These are phyloP conservation scores for Brachionichthys hirsutus DNA, from an alignment of 2,113 vertebrate genomes.

Conservation along the genomic window DNA sequence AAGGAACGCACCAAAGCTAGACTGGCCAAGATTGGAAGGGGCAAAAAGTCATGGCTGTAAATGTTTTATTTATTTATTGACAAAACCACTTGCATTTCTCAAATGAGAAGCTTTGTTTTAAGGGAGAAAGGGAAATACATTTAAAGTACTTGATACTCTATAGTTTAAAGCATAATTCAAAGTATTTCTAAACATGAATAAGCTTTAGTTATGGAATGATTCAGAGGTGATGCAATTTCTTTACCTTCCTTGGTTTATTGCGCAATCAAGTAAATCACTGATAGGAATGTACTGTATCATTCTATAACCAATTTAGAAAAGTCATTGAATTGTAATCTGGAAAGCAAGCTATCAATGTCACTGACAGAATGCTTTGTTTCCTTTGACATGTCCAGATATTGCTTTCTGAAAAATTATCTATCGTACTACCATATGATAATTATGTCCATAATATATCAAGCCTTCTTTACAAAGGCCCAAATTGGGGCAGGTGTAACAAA, in stretches of 20 bases:
- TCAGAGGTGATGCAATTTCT: not conserved
- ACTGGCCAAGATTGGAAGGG: conserved; percentile 44
- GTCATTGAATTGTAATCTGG: not conserved
- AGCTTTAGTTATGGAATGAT: not conserved
- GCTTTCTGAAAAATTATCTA: not conserved
- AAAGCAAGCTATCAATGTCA: not conserved
- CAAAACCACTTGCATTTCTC: not conserved
- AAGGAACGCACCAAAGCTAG: conserved; percentile 52
- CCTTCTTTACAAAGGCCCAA: not conserved
- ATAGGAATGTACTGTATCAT: conserved; percentile 12
- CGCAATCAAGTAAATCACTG: not conserved
- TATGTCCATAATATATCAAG: not conserved
- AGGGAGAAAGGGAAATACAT: conserved; percentile 1
- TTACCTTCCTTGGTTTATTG: conserved; percentile 1
- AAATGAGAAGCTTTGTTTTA: conserved; percentile 6
- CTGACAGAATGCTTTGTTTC: not conserved
- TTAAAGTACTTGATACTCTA: conserved; percentile 10
- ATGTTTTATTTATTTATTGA: not conserved
- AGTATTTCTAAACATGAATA: not conserved
- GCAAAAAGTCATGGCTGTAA: conserved; percentile 71
- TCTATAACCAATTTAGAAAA: conserved; percentile 4
- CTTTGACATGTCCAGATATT: not conserved
- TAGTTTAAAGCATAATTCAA: not conserved
- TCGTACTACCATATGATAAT: not conserved
- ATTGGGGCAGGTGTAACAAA: not conserved